Evolutionary conservation across 2,888 invertebrate species (phyloP).

Genomic region (Hirtodrosophila histrioides): DNA sequence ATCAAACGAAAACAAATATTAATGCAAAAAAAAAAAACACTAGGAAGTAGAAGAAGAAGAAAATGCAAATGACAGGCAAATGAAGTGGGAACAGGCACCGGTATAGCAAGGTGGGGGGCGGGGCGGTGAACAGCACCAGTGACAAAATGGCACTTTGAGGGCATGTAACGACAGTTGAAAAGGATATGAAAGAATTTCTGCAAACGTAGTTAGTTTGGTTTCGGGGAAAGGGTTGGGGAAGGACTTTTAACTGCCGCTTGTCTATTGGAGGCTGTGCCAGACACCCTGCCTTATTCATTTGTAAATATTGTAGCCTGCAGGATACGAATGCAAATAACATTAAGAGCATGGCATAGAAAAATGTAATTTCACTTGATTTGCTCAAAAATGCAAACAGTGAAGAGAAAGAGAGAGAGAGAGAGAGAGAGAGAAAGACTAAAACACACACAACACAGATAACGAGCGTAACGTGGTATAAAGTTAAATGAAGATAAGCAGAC

Average conservation of each 20-base stretch:
- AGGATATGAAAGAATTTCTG: conserved; percentile 79
- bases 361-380: conserved; percentile 81
- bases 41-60: conserved; percentile 39
- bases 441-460: conserved; percentile 48
- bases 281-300: conserved; percentile 61
- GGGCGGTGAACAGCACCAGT: conserved; percentile 30
- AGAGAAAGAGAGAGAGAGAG: conserved; percentile 19
- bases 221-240: background rate
- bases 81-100: conserved; percentile 19
- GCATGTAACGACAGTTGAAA: conserved; percentile 73
- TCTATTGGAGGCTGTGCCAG: conserved; percentile 14
- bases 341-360: conserved; percentile 72
- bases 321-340: conserved; percentile 80
- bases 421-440: conserved; percentile 22
- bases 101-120: conserved; percentile 6
- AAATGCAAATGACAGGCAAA: conserved; percentile 73
- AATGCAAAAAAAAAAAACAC: conserved; percentile 50
- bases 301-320: conserved; percentile 79
- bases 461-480: conserved; percentile 59
- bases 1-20: conserved; percentile 81
- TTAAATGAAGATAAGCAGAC: conserved; percentile 69
- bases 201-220: conserved; percentile 69
- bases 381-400: conserved; percentile 68
- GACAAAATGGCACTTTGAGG: conserved; percentile 79
- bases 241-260: conserved; percentile 21